These are phyloP conservation scores for Ceyx melanurus DNA, from an alignment of 2,113 vertebrate species.

Conservation along the genomic window DNA sequence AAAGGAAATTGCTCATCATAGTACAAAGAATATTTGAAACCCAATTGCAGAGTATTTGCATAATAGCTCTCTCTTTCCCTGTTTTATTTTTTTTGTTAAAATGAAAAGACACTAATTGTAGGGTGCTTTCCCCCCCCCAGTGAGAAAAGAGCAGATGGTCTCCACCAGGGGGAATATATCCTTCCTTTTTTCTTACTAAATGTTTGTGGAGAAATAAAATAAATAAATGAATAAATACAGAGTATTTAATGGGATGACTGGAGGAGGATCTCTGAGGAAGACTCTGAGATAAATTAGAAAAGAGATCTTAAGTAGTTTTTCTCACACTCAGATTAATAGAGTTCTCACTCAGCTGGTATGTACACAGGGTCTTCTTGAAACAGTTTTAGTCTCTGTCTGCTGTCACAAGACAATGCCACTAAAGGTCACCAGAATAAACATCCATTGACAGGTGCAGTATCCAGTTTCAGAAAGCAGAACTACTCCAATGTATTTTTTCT, in stretches of 20 bases:
- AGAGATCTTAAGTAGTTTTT: conserved; percentile 29
- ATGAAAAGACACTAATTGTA: conserved; percentile 78
- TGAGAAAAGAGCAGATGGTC: conserved; percentile 80
- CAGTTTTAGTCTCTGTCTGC: conserved; percentile 8
- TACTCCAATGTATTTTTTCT: not conserved
- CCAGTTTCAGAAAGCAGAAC: conserved; percentile 22
- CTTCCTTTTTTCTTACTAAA: conserved; percentile 19
- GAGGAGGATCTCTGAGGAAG: conserved; percentile 6
- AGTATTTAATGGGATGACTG: conserved; percentile 33
- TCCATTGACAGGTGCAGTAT: not conserved
- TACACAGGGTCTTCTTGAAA: not conserved
- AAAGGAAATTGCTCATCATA: conserved; percentile 80
- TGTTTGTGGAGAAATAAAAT: conserved; percentile 23
- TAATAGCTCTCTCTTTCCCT: conserved; percentile 73
- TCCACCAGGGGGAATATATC: not conserved
- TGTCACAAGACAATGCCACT: conserved; percentile 20
- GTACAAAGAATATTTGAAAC: conserved; percentile 80
- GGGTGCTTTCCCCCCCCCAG: conserved; percentile 51
- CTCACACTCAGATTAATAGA: conserved; percentile 34
- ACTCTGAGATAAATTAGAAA: conserved; percentile 26
- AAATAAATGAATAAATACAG: conserved; percentile 22
- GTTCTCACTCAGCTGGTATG: not conserved
- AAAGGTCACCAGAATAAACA: conserved; percentile 32
- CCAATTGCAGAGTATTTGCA: conserved; percentile 82
- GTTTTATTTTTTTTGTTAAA: not conserved